Percentiles rank a stretch among this genome's conserved stretches.
These are phyloP conservation scores for Ophioninae sp. DNA, from an alignment of 2,888 invertebrate species.

Conservation along the genomic window DNA sequence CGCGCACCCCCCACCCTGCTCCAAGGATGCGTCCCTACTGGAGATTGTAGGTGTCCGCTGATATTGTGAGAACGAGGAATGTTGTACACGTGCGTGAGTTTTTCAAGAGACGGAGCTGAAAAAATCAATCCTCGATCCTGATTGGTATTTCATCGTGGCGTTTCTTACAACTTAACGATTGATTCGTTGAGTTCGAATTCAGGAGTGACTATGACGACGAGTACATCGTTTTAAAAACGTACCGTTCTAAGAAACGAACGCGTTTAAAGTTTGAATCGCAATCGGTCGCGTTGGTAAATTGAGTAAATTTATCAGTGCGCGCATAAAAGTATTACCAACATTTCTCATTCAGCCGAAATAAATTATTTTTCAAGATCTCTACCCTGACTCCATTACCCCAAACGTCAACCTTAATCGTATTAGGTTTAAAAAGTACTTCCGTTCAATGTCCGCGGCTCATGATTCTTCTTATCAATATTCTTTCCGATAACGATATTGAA, in stretches of 20 bases:
- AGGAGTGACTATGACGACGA: no score
- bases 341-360: neutral
- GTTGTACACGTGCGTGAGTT: constrained; percentile 24
- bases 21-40: constrained; percentile 5
- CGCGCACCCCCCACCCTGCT: constrained; percentile 52
- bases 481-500: neutral
- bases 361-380: neutral
- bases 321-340: neutral
- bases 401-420: neutral
- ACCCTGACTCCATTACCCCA: neutral
- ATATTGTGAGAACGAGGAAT: constrained; percentile 33
- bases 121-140: constrained; percentile 37
- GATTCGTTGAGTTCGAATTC: constrained; percentile 47
- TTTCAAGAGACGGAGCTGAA: constrained; percentile 16
- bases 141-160: constrained; percentile 5
- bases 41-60: neutral
- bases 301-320: neutral
- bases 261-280: no score
- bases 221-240: neutral
- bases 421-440: neutral
- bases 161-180: constrained; percentile 49
- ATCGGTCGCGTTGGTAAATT: neutral
- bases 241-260: neutral
- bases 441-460: neutral
- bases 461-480: neutral